Conservation (phyloP, 2,113 vertebrate genomes). For the Junco hyemalis region DNA sequence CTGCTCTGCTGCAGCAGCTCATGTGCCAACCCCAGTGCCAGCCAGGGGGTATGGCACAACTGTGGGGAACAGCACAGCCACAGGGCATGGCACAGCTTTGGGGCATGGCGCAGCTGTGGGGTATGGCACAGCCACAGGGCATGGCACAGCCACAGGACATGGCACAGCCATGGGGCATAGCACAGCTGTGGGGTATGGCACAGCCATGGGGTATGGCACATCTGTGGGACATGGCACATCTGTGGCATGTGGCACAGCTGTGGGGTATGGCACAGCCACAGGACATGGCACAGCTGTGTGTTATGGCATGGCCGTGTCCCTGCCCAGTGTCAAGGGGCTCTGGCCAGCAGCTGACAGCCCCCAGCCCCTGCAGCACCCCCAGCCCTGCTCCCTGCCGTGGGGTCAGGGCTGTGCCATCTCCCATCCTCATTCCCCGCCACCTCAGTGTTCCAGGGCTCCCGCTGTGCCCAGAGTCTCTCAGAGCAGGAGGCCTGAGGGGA, state of each 20-base stretch:
- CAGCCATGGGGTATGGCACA: background rate
- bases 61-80: rapidly evolving
- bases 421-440: rapidly evolving
- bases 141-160: background rate
- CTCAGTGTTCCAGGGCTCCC: background rate
- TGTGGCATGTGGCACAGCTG: rapidly evolving
- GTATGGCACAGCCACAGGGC: rapidly evolving
- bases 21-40: background rate
- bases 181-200: background rate
- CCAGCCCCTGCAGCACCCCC: background rate
- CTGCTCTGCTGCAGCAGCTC: background rate
- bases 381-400: rapidly evolving
- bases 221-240: background rate
- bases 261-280: background rate
- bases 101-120: rapidly evolving
- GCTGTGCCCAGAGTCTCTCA: rapidly evolving
- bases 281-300: rapidly evolving
- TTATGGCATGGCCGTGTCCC: rapidly evolving
- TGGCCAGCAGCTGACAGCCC: rapidly evolving
- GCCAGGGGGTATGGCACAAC: rapidly evolving
- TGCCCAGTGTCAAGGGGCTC: background rate
- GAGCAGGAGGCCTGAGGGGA: background rate
- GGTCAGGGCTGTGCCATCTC: background rate
- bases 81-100: rapidly evolving
- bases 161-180: rapidly evolving